These are phyloP conservation scores for Strix uralensis DNA, from an alignment of 2,113 vertebrate species.

Conservation along the genomic window DNA sequence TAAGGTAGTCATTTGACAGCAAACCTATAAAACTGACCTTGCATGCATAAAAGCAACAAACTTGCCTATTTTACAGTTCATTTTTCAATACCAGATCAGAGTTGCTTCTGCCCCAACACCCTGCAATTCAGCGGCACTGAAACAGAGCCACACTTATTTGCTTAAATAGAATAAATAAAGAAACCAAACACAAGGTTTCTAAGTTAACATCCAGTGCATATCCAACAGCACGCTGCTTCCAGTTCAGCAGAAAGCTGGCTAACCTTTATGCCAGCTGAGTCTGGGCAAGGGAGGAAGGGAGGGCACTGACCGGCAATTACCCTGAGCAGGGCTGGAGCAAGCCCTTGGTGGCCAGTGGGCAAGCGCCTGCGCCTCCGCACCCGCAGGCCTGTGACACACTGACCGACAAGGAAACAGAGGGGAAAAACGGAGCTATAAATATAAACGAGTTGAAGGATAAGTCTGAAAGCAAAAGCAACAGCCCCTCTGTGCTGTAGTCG, in stretches of 20 bases:
- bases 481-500: not conserved
- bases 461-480: not conserved
- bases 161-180: not conserved
- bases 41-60: not conserved
- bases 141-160: not conserved
- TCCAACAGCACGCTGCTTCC: not conserved
- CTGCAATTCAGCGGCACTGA: not conserved
- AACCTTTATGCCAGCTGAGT: not conserved
- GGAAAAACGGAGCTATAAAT: not conserved
- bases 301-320: conserved; percentile 57
- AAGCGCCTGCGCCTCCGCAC: not conserved
- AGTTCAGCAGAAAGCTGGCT: not conserved
- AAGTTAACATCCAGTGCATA: not conserved
- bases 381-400: not conserved
- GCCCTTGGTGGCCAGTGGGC: not conserved
- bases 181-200: not conserved
- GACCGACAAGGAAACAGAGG: not conserved
- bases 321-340: not conserved
- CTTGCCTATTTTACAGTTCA: not conserved
- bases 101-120: not conserved
- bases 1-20: not conserved
- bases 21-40: not conserved
- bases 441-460: not conserved
- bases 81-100: not conserved
- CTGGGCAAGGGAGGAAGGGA: not conserved